Percentiles rank a stretch among this genome's conserved stretches.
phyloP scores from a whole-genome alignment of 2,113 vertebrate genomes.

The Vulpes ferrilata region DNA sequence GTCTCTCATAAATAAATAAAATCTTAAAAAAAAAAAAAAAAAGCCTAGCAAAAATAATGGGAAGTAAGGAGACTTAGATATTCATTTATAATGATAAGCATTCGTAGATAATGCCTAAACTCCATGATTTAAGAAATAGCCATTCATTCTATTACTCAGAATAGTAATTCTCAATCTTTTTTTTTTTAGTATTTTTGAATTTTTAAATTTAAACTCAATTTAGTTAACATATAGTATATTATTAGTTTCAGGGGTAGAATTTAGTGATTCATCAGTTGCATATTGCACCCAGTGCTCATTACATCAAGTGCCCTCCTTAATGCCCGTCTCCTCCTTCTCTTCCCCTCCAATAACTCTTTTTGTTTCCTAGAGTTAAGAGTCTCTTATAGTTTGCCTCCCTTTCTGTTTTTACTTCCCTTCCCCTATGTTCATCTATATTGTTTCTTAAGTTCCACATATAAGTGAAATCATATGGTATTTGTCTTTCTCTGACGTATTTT shows the following conservation, averaged over 20 bases:
- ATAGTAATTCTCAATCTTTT: neutral
- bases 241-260: neutral
- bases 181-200: neutral
- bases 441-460: neutral
- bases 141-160: neutral
- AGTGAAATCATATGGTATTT: neutral
- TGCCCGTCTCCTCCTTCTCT: neutral
- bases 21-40: constrained; percentile 12
- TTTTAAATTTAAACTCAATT: neutral
- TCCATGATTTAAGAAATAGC: neutral
- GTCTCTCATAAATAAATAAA: neutral
- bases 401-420: neutral
- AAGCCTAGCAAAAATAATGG: neutral
- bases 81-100: neutral
- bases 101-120: neutral
- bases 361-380: neutral
- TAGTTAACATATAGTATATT: neutral
- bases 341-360: neutral
- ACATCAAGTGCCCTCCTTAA: neutral
- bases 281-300: neutral
- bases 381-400: neutral
- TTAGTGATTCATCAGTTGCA: neutral
- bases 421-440: neutral
- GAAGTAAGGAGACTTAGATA: neutral
- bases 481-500: neutral